Evolutionary conservation across 2,113 vertebrate genomes (phyloP), one percentile per base, ranked within the genome.

Genomic region (Lethenteron camtschaticum): DNA sequence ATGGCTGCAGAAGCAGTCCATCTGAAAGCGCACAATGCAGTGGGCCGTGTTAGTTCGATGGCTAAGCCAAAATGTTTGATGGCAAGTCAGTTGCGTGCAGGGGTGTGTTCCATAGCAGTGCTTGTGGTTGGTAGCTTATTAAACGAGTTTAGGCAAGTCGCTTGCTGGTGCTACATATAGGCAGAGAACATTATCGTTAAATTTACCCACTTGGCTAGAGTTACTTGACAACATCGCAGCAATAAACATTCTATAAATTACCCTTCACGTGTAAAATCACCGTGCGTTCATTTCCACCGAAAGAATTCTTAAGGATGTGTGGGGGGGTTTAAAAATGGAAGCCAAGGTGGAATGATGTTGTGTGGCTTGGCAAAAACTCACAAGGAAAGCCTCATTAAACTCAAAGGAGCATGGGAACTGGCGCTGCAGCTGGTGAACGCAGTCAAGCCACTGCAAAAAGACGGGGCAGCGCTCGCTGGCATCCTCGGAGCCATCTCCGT

Each of bases 371-470:
- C 9, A 16, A 24, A 66, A 70, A 77, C 86, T 79, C 77, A 99
- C 92, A 86, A 99, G 78, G 78, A 96, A 95, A 71, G 92, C 87
- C 80, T 96, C 90, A 0, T 92, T 99, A 79, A 96, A 96, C 82
- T 99, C 90, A 9, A 99, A 99, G 70, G 89, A 81, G 77, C 94
- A 99, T 71, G 94, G 94, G 76, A 99, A 99, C 79, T 99, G 94
- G 77, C 90, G 90, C 75, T 95, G 83, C 75, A 99, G 82, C 82
- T 99, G 92, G 78, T 99, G 94, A 58, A 99, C 81, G 10, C 88
- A 90, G 80, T 99, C 94, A 20, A 99, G 80, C 92, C 94, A 99
- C 81, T 96, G 94, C 71, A 99, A 84, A 77, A 99, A 99, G 75
- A 99, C 92, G 0, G 94, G 94, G 73, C 92, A 99, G 77, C 95